Conservation (phyloP, 2,113 vertebrate species). For the Cyrtonyx montezumae region DNA sequence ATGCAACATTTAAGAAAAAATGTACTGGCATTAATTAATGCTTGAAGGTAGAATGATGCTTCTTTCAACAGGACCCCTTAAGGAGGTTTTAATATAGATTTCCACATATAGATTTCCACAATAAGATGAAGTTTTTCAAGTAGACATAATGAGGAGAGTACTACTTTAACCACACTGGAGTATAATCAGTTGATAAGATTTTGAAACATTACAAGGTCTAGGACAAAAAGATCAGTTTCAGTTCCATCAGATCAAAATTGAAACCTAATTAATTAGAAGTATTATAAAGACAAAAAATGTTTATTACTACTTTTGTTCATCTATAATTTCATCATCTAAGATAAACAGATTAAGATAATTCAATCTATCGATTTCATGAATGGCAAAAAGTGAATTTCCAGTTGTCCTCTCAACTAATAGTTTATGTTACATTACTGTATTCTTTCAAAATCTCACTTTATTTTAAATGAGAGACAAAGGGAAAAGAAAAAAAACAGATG, state of each 20-base stretch:
- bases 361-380: background rate
- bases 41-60: conserved; percentile 66
- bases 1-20: conserved; percentile 48
- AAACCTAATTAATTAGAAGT: conserved; percentile 83
- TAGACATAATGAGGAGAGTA: conserved; percentile 88
- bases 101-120: conserved; percentile 87
- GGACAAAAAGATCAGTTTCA: conserved; percentile 88
- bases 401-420: background rate
- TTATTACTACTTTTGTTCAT: conserved; percentile 56
- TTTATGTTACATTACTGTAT: background rate
- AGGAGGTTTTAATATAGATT: conserved; percentile 87
- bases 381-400: background rate
- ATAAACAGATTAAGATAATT: conserved; percentile 15
- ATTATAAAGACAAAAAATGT: conserved; percentile 75
- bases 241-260: conserved; percentile 81
- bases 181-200: conserved; percentile 80
- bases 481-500: background rate
- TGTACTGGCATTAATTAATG: conserved; percentile 58
- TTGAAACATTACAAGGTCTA: conserved; percentile 84
- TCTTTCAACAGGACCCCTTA: conserved; percentile 79
- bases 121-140: conserved; percentile 81
- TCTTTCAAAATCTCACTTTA: background rate
- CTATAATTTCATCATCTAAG: conserved; percentile 44
- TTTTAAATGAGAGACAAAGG: background rate
- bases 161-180: conserved; percentile 85